Evolutionary conservation across 30 jellyfish, hydroid and myxozoan species (phyloP), one percentile per base, ranked within the genome.

Genomic region (Hydractinia symbiolongicarpus): DNA sequence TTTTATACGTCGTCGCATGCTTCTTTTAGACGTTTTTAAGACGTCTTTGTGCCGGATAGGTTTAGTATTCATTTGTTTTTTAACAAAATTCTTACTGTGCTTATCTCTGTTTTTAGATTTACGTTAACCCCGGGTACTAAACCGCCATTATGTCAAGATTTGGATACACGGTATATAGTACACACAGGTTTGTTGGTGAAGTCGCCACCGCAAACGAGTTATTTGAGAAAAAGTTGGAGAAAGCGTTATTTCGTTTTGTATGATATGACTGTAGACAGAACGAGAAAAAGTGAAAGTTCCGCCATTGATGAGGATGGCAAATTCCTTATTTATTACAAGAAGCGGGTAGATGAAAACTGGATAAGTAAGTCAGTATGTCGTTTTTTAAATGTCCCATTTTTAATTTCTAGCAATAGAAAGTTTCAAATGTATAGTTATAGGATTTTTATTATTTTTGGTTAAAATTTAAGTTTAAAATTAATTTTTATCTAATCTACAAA

Each of bases 231-330:
- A 64, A 44, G 40, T 64, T 64, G 74, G 74, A 64, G 40, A 51
- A 7, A 13, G 16, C 19, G 74, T n/a, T 64, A 64, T 64, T 64
- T 64, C 17, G 74, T 64, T 64, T 64, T 64, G 40, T 64, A 64
- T 13, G 74, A 64, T 64, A 30, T 30, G 44, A 30, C 44, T 30
- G 44, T 30, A 30, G 44, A 30, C 44, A 30, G 44, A 30, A 6
- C 69, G 17, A 58, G 69, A 13, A 58, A 58, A 58, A 13, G 52
- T n/a, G 74, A 7, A 64, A 64, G 8, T 44, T n/a, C 16, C 7
- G 17, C 19, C 17, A 13, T 51, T n/a, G 40, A 64, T n/a, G 9
- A 13, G 7, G 8, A 13, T 7, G 74, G 40, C 9, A 64, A n/a
- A 64, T 64, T n/a, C 16, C 40, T 64, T 44, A 64, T 64, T 64